A percentile compares a stretch with the other conserved stretches of the same genome.
phyloP scores from a whole-genome alignment of 2,113 vertebrate species.

The Chloebia gouldiae region DNA sequence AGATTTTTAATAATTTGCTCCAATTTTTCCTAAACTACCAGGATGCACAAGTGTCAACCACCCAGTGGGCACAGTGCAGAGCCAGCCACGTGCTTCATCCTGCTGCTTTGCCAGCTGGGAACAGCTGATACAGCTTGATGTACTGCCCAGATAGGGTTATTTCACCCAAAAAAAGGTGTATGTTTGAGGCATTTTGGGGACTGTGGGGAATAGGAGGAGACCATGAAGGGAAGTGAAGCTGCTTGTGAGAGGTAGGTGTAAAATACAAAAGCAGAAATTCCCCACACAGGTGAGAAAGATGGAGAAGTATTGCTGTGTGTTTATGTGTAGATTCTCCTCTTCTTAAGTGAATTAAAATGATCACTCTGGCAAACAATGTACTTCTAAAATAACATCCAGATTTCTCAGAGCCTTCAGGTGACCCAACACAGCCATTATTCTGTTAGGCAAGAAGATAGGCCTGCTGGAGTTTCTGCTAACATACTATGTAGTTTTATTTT shows the following conservation, averaged over 20 bases:
- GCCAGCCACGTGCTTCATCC: rapidly evolving
- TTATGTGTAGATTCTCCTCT: neutral
- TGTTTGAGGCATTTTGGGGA: neutral
- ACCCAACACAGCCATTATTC: neutral
- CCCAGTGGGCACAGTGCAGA: neutral
- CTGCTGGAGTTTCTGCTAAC: neutral
- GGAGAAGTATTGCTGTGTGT: neutral
- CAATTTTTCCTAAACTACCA: neutral
- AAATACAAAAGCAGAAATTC: neutral
- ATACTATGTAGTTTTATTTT: neutral
- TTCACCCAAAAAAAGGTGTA: neutral
- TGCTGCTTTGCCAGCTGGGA: neutral
- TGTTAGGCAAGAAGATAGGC: neutral
- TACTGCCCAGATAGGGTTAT: neutral
- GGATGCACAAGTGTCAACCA: neutral
- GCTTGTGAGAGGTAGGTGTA: neutral
- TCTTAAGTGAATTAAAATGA: neutral
- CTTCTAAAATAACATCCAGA: neutral
- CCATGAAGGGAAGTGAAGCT: neutral
- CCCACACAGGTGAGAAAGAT: neutral
- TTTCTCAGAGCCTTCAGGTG: neutral
- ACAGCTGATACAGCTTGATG: neutral
- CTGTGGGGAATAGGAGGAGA: neutral
- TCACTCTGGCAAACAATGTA: neutral
- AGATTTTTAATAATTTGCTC: neutral